Base-by-base conservation (phyloP, 2,888 invertebrate genomes). In the Pseudococcus longispinus region DNA sequence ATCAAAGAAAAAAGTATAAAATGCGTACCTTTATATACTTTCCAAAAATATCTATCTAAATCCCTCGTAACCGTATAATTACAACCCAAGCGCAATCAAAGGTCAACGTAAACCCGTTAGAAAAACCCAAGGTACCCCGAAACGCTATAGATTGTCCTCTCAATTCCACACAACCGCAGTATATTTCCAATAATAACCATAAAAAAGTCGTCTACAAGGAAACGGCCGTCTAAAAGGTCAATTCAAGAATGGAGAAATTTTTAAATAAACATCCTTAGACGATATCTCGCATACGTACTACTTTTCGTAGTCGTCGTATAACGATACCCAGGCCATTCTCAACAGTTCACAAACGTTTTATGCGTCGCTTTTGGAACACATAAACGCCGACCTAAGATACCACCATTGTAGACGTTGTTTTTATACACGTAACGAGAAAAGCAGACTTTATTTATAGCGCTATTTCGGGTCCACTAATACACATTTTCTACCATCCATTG, bases 391-490 rank as follows among this genome's bases (percentile, higher is more conserved):
- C 70, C 70, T 70, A 70, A 70, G 70, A 70, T 70, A 70, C 70
- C 70, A 70, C 60, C 60, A 60, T 23, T 29, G 26, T 70, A 23
- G 23, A 70, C 70, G 70, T 70, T 70, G 70, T 70, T 70, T 70
- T 70, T 70, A 29, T 32, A 70, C 70, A 70, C 18, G 29, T 70
- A 70, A 70, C 70, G 70, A 70, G 29, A 18, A 70, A 70, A 70
- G 29, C n/a, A 70, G 70, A 70, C 70, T 70, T 70, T 70, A 70
- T 70, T 70, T 70, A 70, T 70, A 70, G 70, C 70, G 18, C 70
- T 70, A 70, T 70, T 70, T 70, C 70, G 70, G 29, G 70, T 70
- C 70, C 70, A 70, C 70, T 70, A 70, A 70, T 70, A 70, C 70
- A 70, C 70, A 32, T 70, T 60, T 60, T 60, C 60, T 60, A 60